Percentiles rank a stretch among this genome's conserved stretches.
Conservation (phyloP, 2,888 invertebrate species). For the Plagiodera versicolora region DNA sequence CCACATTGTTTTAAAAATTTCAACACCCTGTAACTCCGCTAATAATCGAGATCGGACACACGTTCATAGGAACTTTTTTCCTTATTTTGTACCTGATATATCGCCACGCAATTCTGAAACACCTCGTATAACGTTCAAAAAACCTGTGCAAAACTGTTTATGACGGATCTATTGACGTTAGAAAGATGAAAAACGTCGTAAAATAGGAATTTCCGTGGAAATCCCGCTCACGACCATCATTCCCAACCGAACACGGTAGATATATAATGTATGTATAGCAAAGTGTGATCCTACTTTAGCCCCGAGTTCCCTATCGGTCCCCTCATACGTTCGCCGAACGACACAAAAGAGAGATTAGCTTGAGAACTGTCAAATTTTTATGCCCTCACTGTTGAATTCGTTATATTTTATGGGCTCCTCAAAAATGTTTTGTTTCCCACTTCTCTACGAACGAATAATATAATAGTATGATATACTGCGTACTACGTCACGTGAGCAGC, state of each 20-base stretch:
- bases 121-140: too few relatives aligned
- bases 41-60: too few relatives aligned
- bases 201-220: not conserved
- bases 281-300: conserved; percentile 25
- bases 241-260: conserved; percentile 33
- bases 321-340: conserved; percentile 30
- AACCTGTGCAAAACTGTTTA: too few relatives aligned
- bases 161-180: too few relatives aligned
- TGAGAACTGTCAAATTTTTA: conserved; percentile 40
- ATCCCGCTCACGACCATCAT: not conserved
- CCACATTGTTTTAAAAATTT: too few relatives aligned
- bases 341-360: conserved; percentile 44
- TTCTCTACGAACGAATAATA: not conserved
- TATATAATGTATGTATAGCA: conserved; percentile 15
- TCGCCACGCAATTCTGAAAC: too few relatives aligned
- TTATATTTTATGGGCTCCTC: conserved; percentile 40
- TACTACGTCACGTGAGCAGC: conserved; percentile 27
- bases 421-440: conserved; percentile 36
- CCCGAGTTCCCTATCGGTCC: conserved; percentile 47
- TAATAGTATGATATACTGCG: not conserved
- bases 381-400: conserved; percentile 40
- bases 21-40: too few relatives aligned
- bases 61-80: too few relatives aligned
- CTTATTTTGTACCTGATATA: too few relatives aligned
- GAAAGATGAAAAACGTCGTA: not conserved